These are phyloP conservation scores for Raja brachyura DNA, from an alignment of 2,113 vertebrate genomes.

Conservation along the genomic window DNA sequence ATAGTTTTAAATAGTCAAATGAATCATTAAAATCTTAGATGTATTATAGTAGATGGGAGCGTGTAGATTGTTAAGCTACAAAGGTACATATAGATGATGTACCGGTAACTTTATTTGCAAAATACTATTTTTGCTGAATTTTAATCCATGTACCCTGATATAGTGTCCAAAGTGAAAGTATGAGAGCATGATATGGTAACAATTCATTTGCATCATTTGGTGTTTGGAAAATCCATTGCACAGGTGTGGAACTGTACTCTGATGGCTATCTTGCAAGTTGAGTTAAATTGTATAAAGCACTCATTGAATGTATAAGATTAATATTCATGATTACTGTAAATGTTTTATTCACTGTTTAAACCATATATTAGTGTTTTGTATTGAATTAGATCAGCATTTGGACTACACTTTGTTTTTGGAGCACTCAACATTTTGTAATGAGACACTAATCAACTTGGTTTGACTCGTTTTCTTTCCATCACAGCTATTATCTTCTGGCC, in stretches of 20 bases:
- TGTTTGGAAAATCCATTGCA: not conserved
- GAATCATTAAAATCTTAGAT: not conserved
- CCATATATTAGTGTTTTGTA: not conserved
- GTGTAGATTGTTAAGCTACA: not conserved
- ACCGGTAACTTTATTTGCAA: not conserved
- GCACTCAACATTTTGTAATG: not conserved
- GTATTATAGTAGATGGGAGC: no score
- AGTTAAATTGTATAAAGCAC: not conserved
- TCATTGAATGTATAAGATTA: not conserved
- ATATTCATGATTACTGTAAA: not conserved
- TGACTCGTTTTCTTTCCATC: not conserved
- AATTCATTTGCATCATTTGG: not conserved
- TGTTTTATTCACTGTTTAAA: not conserved
- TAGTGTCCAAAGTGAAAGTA: not conserved
- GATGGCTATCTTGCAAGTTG: not conserved
- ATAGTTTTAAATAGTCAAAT: not conserved
- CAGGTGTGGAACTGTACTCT: not conserved
- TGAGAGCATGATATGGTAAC: not conserved
- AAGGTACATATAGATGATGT: not conserved
- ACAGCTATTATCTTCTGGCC: not conserved
- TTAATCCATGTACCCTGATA: not conserved
- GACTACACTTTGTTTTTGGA: not conserved
- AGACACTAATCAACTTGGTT: not conserved
- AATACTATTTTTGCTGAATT: not conserved
- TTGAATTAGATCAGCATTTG: constrained; percentile 4